These are phyloP conservation scores for Bruchidius siliquastri DNA, from an alignment of 2,888 invertebrate genomes.

Conservation along the genomic window DNA sequence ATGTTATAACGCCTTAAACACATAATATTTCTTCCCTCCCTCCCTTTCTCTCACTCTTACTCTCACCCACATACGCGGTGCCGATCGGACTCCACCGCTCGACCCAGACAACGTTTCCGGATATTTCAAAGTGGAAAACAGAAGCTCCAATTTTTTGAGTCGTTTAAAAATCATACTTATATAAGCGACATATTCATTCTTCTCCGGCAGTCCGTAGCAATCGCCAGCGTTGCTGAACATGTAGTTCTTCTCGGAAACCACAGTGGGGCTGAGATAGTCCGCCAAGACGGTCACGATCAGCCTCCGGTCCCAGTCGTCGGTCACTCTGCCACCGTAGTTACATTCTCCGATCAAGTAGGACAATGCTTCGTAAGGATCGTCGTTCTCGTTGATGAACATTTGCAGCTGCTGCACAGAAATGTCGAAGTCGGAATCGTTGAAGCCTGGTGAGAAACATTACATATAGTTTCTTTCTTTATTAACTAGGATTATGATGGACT, in stretches of 20 bases:
- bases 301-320: constrained; percentile 80
- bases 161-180: no score
- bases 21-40: no score
- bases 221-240: constrained; percentile 46
- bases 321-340: constrained; percentile 84
- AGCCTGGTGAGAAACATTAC: constrained; percentile 45
- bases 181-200: constrained; percentile 69
- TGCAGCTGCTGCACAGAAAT: constrained; percentile 75
- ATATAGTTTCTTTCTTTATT: no score
- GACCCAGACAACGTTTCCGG: no score
- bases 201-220: constrained; percentile 69
- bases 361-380: constrained; percentile 78
- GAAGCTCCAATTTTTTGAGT: no score
- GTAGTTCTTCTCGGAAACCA: constrained; percentile 63
- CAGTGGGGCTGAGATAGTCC: constrained; percentile 65
- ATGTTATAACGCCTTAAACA: no score
- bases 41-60: no score
- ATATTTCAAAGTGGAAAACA: no score
- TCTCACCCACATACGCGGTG: no score
- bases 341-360: constrained; percentile 82
- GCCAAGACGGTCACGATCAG: constrained; percentile 69
- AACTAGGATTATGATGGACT: no score
- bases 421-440: constrained; percentile 81
- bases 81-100: no score
- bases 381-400: constrained; percentile 76